These are phyloP conservation scores for Rhodinocichla rosea DNA, from an alignment of 2,113 vertebrate genomes.

Conservation along the genomic window DNA sequence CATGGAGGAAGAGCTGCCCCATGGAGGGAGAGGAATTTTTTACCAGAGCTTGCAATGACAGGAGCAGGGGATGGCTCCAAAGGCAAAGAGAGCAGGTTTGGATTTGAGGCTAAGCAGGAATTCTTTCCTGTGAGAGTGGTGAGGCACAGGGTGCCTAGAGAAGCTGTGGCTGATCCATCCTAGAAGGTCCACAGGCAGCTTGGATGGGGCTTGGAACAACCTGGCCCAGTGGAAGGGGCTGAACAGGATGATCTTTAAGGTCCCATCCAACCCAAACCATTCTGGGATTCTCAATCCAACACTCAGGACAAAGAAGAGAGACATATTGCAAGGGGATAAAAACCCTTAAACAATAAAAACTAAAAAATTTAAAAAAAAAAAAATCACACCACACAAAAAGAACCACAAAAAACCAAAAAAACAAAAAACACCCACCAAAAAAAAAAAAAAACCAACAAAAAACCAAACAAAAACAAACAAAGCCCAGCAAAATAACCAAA, in stretches of 20 bases:
- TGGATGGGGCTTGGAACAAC: no score
- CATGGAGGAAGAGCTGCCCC: neutral
- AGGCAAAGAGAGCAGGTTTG: neutral
- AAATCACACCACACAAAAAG: no score
- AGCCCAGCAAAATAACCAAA: no score
- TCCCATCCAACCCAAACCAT: neutral
- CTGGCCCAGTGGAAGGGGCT: neutral
- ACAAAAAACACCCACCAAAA: neutral
- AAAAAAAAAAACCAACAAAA: neutral
- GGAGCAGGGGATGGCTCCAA: neutral
- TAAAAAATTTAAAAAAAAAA: no score
- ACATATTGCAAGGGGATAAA: no score
- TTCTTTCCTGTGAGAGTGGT: neutral
- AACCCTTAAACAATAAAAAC: no score
- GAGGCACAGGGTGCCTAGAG: neutral
- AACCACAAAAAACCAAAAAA: no score
- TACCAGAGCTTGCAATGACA: accelerated
- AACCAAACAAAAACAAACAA: no score
- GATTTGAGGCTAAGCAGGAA: neutral
- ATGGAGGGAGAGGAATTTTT: neutral
- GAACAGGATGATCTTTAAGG: no score
- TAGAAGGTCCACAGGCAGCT: neutral
- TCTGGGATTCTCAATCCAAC: neutral
- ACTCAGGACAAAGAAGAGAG: neutral
- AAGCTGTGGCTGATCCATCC: neutral